phyloP scores from a whole-genome alignment of 2,888 invertebrate genomes.

The Nymphalis c-album region DNA sequence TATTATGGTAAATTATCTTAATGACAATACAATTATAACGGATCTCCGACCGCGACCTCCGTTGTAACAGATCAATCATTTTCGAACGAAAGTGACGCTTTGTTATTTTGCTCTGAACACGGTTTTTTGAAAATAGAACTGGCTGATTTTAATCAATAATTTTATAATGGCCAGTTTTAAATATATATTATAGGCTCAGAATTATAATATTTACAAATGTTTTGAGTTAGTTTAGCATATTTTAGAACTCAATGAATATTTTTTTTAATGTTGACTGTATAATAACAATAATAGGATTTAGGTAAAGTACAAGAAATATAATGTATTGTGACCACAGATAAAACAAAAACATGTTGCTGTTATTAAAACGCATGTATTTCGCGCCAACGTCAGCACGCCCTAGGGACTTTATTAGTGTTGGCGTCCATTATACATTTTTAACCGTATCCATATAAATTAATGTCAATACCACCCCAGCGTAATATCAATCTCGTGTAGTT shows the following conservation, averaged over 20 bases:
- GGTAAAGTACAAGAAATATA: too few species aligned
- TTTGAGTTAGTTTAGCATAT: too few species aligned
- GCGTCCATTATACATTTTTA: conserved; percentile 78
- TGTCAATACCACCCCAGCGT: conserved; percentile 79
- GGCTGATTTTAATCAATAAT: not conserved
- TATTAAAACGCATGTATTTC: conserved; percentile 45
- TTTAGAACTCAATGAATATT: too few species aligned
- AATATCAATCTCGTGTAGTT: conserved; percentile 78
- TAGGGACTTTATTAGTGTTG: conserved; percentile 75
- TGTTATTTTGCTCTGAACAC: not conserved
- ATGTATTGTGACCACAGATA: not conserved
- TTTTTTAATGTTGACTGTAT: not conserved
- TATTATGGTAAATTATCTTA: conserved; percentile 41
- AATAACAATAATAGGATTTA: not conserved
- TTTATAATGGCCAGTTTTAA: not conserved
- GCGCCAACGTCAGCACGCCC: conserved; percentile 57
- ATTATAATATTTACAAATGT: too few species aligned
- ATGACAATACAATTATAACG: conserved; percentile 53
- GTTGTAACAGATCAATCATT: conserved; percentile 59
- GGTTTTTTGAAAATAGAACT: too few species aligned
- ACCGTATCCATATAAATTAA: conserved; percentile 82
- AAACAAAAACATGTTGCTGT: conserved; percentile 10
- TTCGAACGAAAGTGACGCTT: conserved; percentile 35
- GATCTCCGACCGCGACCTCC: conserved; percentile 48
- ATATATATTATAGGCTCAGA: too few species aligned